phyloP scores from a whole-genome alignment of 2,113 vertebrate species.

The Antigone vipio region DNA sequence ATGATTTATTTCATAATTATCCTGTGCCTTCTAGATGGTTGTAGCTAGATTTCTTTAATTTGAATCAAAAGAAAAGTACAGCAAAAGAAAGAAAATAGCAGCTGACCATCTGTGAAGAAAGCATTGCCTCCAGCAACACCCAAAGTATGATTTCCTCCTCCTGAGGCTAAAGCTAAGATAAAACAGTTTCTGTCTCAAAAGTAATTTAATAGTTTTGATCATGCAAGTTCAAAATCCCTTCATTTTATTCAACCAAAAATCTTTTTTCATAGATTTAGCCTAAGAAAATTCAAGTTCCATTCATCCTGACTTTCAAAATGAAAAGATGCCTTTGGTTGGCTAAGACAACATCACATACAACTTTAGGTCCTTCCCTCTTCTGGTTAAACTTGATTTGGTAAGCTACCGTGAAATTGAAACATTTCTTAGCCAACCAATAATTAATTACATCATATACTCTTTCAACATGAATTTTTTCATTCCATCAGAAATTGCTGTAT shows the following conservation, averaged over 20 bases:
- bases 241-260: background rate
- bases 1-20: background rate
- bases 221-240: accelerated
- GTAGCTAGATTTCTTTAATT: background rate
- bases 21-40: background rate
- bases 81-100: background rate
- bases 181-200: background rate
- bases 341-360: background rate
- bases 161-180: background rate
- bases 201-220: background rate
- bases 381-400: background rate
- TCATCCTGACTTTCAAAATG: background rate
- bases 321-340: background rate
- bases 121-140: background rate
- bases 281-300: background rate
- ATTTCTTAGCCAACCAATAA: background rate
- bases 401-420: background rate
- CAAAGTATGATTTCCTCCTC: background rate
- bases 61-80: background rate
- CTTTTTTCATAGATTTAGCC: background rate
- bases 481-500: background rate
- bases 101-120: background rate
- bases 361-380: background rate
- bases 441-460: background rate
- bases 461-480: background rate